Evolutionary conservation across 1,140 invertebrate genomes (phyloP).

Genomic region (Lethocerus indicus): DNA sequence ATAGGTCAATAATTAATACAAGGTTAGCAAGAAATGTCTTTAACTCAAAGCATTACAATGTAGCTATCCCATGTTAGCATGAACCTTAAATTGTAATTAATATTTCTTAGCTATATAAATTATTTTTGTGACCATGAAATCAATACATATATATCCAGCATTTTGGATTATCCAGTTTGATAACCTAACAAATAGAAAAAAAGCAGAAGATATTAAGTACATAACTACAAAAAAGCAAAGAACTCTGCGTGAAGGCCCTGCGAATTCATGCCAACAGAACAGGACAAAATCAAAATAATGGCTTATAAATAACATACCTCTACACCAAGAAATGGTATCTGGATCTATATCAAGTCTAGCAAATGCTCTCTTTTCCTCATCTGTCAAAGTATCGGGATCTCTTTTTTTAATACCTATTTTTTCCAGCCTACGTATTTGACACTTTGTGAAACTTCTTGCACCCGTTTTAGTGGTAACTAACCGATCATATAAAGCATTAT

Average conservation of each 20-base stretch:
- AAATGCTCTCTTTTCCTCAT: conserved; percentile 65
- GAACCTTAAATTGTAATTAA: too few species aligned
- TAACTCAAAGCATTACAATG: too few species aligned
- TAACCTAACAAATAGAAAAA: too few species aligned
- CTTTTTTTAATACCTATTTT: conserved; percentile 63
- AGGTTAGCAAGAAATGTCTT: too few species aligned
- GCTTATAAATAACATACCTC: conserved; percentile 41
- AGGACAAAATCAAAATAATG: too few species aligned
- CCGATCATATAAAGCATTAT: conserved; percentile 71
- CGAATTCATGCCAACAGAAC: background rate
- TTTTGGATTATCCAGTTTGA: too few species aligned
- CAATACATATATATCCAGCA: too few species aligned
- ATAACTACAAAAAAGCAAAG: background rate
- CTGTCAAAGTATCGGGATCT: conserved; percentile 62
- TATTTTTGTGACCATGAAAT: too few species aligned
- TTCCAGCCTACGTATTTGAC: conserved; percentile 23
- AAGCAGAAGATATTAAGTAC: too few species aligned
- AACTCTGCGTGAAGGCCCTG: background rate
- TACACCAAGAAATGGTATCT: conserved; percentile 78
- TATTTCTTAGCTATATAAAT: too few species aligned
- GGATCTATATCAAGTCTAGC: conserved; percentile 83
- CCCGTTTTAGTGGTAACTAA: conserved; percentile 69
- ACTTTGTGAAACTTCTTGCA: conserved; percentile 29
- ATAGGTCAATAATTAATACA: conserved; percentile 9
- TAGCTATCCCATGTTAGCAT: too few species aligned